These are phyloP conservation scores for Phyllotreta cruciferae DNA, from an alignment of 2,888 invertebrate species.

Conservation along the genomic window DNA sequence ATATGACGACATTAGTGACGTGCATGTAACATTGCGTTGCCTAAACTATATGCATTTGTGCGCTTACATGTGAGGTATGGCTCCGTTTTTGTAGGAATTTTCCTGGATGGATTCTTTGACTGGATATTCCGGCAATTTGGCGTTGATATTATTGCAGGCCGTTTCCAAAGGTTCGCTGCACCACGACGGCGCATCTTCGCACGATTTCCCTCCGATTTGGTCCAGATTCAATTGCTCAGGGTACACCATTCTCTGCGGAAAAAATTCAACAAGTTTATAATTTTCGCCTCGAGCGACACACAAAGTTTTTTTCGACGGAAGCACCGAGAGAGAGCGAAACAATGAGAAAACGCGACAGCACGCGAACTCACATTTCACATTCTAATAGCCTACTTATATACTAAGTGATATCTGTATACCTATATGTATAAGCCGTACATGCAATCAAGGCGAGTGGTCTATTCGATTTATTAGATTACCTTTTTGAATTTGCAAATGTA, in stretches of 20 bases:
- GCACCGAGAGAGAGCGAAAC: background rate
- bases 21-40: too few species aligned
- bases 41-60: too few species aligned
- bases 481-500: slow-evolving; percentile 59
- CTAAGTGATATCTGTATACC: slow-evolving; percentile 36
- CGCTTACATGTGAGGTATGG: slow-evolving; percentile 35
- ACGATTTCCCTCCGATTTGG: slow-evolving; percentile 49
- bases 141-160: slow-evolving; percentile 43
- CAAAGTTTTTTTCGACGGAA: background rate
- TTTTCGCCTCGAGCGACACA: background rate
- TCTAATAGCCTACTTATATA: slow-evolving; percentile 38
- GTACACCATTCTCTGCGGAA: slow-evolving; percentile 58
- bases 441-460: slow-evolving; percentile 46
- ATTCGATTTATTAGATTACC: slow-evolving; percentile 50
- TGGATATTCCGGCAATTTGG: slow-evolving; percentile 20
- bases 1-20: too few species aligned
- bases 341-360: background rate
- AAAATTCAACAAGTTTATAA: background rate
- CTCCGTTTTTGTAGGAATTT: slow-evolving; percentile 25
- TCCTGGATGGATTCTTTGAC: slow-evolving; percentile 12
- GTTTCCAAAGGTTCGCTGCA: slow-evolving; percentile 54
- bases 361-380: slow-evolving; percentile 12
- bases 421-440: too few species aligned
- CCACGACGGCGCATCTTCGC: slow-evolving; percentile 53
- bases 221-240: slow-evolving; percentile 58